Evolutionary conservation across 2,113 vertebrate species (phyloP).

Genomic region (Turdus rufiventris): DNA sequence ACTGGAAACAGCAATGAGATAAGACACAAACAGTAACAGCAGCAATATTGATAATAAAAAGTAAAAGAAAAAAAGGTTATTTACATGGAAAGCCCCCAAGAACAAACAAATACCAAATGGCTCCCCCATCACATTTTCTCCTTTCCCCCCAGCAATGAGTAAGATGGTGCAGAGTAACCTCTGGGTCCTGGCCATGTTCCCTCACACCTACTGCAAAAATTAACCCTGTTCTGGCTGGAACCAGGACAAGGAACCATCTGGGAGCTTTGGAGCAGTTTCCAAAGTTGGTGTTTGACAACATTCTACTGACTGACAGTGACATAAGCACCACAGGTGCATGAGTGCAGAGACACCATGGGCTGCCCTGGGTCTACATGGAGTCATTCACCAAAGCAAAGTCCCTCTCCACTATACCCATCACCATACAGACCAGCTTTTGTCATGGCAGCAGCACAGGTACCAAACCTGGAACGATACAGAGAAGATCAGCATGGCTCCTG

Average conservation of each 20-base stretch:
- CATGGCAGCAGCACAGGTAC: background rate
- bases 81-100: background rate
- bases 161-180: background rate
- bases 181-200: background rate
- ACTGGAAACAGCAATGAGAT: background rate
- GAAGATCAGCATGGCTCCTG: background rate
- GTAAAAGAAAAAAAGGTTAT: background rate
- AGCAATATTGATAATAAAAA: background rate
- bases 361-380: background rate
- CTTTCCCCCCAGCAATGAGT: background rate
- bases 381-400: background rate
- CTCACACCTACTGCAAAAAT: background rate
- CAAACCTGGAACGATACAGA: background rate
- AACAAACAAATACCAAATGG: background rate
- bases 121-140: background rate
- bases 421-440: background rate
- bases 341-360: background rate
- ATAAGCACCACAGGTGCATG: background rate
- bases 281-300: background rate
- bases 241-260: background rate
- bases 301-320: background rate
- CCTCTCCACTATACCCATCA: background rate
- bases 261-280: background rate
- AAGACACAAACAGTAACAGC: background rate
- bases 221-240: background rate